These are phyloP conservation scores for Pseudocheirus occidentalis DNA, from an alignment of 2,797 vertebrate species.

Conservation along the genomic window DNA sequence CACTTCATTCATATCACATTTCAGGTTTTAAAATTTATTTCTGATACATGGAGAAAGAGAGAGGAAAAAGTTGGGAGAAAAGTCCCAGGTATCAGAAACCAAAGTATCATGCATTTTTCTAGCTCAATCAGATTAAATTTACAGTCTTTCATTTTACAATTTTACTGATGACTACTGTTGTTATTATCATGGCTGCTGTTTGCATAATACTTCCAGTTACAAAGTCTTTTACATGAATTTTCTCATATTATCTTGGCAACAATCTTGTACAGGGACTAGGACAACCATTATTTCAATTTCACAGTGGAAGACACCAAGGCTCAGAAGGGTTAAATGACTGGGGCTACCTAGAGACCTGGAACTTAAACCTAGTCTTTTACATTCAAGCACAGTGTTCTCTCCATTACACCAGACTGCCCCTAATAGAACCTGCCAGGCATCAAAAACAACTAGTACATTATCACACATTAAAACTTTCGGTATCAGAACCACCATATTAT, in stretches of 20 bases:
- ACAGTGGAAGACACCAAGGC: neutral
- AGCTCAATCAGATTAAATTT: neutral
- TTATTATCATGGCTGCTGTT: neutral
- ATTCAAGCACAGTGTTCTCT: neutral
- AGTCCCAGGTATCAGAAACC: neutral
- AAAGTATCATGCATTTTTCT: neutral
- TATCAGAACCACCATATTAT: neutral
- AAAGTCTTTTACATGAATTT: neutral
- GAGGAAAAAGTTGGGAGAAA: neutral
- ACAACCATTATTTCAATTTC: neutral
- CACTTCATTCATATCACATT: too few relatives aligned
- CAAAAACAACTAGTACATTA: neutral
- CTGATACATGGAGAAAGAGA: neutral
- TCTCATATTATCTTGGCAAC: neutral
- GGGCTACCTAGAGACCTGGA: neutral
- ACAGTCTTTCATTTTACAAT: neutral
- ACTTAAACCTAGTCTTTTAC: neutral
- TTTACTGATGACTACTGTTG: neutral
- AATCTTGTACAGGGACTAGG: neutral
- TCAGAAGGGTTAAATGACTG: neutral
- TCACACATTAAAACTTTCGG: neutral
- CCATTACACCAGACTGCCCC: neutral
- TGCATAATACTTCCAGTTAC: neutral
- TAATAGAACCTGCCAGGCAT: neutral
- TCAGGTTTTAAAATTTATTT: neutral